These are phyloP conservation scores for Calidris pygmaea DNA, from an alignment of 2,113 vertebrate genomes.

Conservation along the genomic window DNA sequence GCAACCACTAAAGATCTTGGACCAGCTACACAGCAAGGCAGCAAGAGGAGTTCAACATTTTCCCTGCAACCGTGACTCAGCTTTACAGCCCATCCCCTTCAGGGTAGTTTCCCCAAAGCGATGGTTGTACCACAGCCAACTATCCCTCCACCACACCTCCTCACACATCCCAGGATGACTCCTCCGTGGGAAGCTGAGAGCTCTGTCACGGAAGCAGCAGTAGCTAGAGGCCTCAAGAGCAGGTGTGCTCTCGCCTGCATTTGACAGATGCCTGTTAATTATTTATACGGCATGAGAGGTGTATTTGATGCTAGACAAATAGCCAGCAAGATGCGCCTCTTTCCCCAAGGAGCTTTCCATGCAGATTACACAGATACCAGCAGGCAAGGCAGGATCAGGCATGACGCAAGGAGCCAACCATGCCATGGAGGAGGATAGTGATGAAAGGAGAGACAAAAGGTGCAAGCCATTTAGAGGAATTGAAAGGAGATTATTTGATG, in stretches of 20 bases:
- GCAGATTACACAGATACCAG: not conserved
- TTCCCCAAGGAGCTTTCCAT: not conserved
- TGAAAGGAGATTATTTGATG: not conserved
- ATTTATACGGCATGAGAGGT: not conserved
- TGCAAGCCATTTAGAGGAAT: not conserved
- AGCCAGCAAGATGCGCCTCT: not conserved
- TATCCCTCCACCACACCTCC: not conserved
- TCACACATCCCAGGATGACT: not conserved
- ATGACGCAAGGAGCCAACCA: not conserved
- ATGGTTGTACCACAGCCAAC: not conserved
- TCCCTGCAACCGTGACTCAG: not conserved
- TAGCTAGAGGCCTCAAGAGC: not conserved
- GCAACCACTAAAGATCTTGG: not conserved
- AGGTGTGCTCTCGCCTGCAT: not conserved
- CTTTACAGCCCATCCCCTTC: not conserved
- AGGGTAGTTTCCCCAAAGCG: not conserved
- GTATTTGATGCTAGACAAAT: not conserved
- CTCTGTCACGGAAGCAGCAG: not conserved
- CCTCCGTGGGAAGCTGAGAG: not conserved
- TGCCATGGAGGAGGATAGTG: not conserved
- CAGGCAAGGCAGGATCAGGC: not conserved
- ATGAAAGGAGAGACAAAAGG: constrained; percentile 4
- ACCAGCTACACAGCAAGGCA: not conserved
- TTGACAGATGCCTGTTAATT: not conserved
- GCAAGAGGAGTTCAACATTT: not conserved